Conservation (phyloP, 2,888 invertebrate genomes). For the Isotomurus palustris region DNA sequence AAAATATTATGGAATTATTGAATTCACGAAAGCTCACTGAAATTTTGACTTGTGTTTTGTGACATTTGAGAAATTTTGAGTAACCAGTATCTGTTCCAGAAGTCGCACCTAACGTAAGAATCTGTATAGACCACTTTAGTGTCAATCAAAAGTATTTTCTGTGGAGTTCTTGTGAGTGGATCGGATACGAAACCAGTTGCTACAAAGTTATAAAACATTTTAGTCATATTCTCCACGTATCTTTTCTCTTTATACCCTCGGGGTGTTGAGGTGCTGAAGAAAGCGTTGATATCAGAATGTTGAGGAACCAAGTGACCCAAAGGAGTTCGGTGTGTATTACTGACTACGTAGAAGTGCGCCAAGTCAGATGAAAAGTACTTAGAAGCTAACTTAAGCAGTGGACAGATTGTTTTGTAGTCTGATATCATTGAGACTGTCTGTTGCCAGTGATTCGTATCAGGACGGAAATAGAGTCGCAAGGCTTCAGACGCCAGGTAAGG, state of each 20-base stretch:
- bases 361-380: constrained; percentile 13
- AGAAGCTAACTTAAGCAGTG: constrained; percentile 60
- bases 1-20: too few relatives aligned
- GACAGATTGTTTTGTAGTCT: constrained; percentile 73
- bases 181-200: constrained; percentile 60
- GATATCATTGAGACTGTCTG: constrained; percentile 70
- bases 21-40: too few relatives aligned
- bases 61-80: too few relatives aligned
- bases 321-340: constrained; percentile 51
- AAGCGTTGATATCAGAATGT: constrained; percentile 70
- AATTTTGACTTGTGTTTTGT: too few relatives aligned
- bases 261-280: constrained; percentile 69
- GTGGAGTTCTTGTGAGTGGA: neutral
- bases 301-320: constrained; percentile 53
- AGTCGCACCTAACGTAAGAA: neutral
- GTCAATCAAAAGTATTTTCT: neutral
- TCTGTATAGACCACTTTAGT: neutral
- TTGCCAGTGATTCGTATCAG: constrained; percentile 39
- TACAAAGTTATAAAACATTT: constrained; percentile 75
- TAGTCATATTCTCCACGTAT: constrained; percentile 73
- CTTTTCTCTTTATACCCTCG: constrained; percentile 67
- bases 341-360: constrained; percentile 71
- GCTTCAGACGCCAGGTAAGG: constrained; percentile 29
- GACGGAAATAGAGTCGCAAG: constrained; percentile 28
- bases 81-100: neutral